These are phyloP conservation scores for Tragelaphus imberbis DNA, from an alignment of 2,113 vertebrate genomes.

Conservation along the genomic window DNA sequence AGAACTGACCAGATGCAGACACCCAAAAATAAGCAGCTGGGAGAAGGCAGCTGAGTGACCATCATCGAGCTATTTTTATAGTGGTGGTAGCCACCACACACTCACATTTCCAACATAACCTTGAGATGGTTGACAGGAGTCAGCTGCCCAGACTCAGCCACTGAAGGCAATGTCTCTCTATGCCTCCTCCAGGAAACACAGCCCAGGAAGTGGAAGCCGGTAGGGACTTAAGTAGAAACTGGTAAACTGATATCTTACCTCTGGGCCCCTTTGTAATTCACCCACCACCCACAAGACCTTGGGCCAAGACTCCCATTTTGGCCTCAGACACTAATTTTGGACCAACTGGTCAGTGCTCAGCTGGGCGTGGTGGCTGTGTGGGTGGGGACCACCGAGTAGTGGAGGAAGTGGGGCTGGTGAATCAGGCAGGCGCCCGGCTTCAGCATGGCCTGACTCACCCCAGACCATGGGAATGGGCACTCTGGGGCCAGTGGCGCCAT, in stretches of 20 bases:
- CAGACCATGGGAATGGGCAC: constrained; percentile 20
- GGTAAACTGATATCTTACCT: not conserved
- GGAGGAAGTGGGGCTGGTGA: constrained; percentile 61
- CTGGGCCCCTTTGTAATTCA: not conserved
- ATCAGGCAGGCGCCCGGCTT: not conserved
- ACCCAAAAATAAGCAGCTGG: not conserved
- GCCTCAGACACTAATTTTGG: constrained; percentile 65
- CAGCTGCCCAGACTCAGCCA: not conserved
- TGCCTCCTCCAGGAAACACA: not conserved
- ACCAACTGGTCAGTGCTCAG: constrained; percentile 43
- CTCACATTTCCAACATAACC: not conserved
- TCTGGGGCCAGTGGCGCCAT: not conserved
- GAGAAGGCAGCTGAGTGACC: not conserved
- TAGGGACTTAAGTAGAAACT: not conserved
- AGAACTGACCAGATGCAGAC: not conserved
- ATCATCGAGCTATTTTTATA: not conserved
- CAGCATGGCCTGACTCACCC: constrained; percentile 42
- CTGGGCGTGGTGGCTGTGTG: constrained; percentile 52
- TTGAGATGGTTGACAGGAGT: not conserved
- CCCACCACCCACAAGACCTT: constrained; percentile 38
- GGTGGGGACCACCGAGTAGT: constrained; percentile 54
- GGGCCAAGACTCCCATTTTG: constrained; percentile 17
- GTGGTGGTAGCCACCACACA: not conserved
- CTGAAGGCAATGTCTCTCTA: not conserved
- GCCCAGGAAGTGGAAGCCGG: not conserved